phyloP scores from a whole-genome alignment of 1,140 invertebrate genomes.

The Himalopsyche phryganea region DNA sequence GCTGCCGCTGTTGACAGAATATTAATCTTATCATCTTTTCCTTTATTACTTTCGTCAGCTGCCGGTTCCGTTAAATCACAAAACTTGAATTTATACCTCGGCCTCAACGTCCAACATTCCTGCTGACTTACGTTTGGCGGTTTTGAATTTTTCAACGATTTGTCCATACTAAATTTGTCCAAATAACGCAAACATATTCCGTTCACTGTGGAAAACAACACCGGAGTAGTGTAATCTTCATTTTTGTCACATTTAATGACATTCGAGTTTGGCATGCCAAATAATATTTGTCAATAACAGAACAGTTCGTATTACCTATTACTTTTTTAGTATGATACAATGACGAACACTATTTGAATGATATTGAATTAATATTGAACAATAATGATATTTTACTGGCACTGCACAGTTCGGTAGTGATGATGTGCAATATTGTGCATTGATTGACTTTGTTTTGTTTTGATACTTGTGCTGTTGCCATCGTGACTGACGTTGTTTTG shows the following conservation, averaged over 20 bases:
- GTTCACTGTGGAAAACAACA: conserved; percentile 24
- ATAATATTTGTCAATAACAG: too few species aligned
- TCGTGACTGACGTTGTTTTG: too few species aligned
- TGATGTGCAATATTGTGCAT: too few species aligned
- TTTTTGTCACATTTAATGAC: not conserved
- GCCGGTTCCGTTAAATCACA: conserved; percentile 21
- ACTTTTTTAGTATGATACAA: too few species aligned
- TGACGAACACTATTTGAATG: too few species aligned
- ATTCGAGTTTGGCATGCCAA: not conserved
- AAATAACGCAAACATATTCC: conserved; percentile 22
- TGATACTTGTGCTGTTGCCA: too few species aligned
- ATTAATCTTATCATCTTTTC: not conserved
- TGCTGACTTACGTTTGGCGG: conserved; percentile 9
- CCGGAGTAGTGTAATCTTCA: conserved; percentile 19
- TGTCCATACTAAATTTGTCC: conserved; percentile 6
- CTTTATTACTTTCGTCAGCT: conserved; percentile 10
- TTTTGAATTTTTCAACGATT: conserved; percentile 7
- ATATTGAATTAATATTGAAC: too few species aligned
- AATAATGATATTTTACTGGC: too few species aligned
- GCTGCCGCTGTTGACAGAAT: too few species aligned
- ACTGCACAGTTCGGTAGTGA: too few species aligned
- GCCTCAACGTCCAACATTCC: conserved; percentile 11
- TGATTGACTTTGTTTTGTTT: too few species aligned
- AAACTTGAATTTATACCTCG: conserved; percentile 23
- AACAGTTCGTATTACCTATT: too few species aligned